Percentiles rank a stretch among this genome's conserved stretches.
These are phyloP conservation scores for Oppia nitens DNA, from an alignment of 1,140 invertebrate genomes.

Conservation along the genomic window DNA sequence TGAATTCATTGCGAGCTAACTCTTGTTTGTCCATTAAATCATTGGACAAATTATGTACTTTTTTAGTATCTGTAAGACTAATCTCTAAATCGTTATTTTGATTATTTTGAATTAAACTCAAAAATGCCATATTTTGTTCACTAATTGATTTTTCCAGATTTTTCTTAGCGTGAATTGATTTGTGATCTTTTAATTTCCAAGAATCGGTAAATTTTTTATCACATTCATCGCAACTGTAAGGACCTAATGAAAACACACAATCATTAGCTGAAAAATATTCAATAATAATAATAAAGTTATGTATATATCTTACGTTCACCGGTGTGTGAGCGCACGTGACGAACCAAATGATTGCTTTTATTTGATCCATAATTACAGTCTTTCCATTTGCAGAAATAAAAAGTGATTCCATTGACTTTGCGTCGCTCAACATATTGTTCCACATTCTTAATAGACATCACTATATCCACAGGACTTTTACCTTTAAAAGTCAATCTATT, in stretches of 20 bases:
- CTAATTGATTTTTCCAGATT: neutral
- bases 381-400: neutral
- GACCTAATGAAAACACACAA: no score
- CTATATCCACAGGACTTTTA: neutral
- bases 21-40: no score
- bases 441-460: neutral
- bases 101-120: no score
- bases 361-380: neutral
- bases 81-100: neutral
- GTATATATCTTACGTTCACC: no score
- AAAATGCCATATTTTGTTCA: no score
- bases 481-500: neutral
- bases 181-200: slow-evolving; percentile 56
- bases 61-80: no score
- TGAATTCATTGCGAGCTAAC: no score
- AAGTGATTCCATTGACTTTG: neutral
- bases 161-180: slow-evolving; percentile 53
- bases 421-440: neutral
- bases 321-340: neutral
- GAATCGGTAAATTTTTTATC: neutral
- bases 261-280: no score
- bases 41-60: no score
- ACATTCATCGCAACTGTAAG: neutral
- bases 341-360: neutral
- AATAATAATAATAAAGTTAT: no score